Base-by-base conservation (phyloP, 2,888 invertebrate genomes). In the Cryptops parisi region DNA sequence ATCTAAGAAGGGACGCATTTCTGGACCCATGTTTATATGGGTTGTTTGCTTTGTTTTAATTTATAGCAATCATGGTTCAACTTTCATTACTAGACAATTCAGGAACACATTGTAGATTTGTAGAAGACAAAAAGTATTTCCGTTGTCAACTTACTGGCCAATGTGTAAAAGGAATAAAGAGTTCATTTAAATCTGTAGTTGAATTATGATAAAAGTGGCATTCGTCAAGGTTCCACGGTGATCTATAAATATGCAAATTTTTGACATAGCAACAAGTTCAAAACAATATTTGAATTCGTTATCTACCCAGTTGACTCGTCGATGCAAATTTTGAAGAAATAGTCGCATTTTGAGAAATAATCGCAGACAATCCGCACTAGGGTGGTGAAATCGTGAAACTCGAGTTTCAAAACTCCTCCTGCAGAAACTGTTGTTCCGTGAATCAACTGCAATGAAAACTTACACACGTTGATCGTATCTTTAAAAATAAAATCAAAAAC, bases 281-380 rank as follows among this genome's bases (percentile, higher is more conserved):
- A 47, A 17, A 6, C 9, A 47, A 17, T 4, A 1, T 12, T 3
- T 1, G 2, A 27, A 17, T 4, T 25, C 12, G 6, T 47, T 33
- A 24, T 2, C n/a, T 27, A 47, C 47, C 47, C 21, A 27, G 26
- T 47, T 27, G 4, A 22, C 26, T 47, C 26, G 21, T 47, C 47
- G 4, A 47, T 27, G 15, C 47, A 47, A 2, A 47, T n/a, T 2
- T 26, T 22, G 15, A 47, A 47, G 3, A 26, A 22, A 19, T 27
- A 26, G 9, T 47, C 47, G 21, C 47, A 47, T 21, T n/a, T 24
- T n/a, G 47, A 47, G 9, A 47, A 27, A 19, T 27, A 47, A 47
- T 47, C 47, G 33, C 47, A 47, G n/a, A n/a, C n/a, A n/a, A n/a
- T n/a, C n/a, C n/a, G n/a, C n/a, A n/a, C n/a, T n/a, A n/a, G 33